Base-by-base conservation (phyloP, 2,888 invertebrate genomes). In the Hydraecia micacea region DNA sequence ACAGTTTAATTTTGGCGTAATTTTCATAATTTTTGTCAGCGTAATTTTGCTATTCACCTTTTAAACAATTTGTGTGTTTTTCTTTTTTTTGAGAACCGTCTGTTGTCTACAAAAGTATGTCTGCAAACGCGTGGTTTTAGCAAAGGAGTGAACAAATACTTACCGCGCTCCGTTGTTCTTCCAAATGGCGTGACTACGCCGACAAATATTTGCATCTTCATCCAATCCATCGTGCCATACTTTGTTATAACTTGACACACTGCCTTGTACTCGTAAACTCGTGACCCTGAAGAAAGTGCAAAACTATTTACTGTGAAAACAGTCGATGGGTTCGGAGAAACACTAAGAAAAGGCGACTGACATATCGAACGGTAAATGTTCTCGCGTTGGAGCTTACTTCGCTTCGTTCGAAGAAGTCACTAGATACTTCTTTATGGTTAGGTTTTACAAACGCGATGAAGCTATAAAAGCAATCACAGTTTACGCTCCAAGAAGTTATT, bases 251-350 rank as follows among this genome's bases (percentile, higher is more conserved):
- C 71, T 86, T 69, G 86, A 85, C 86, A 86, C 82, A 85, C 18
- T 85, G 62, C 55, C 62, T 71, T 69, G 58, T 83, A 46, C 60
- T 60, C 63, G 36, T 71, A 62, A 81, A 81, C 83, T 73, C 32
- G 73, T 83, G 79, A 83, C 79, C 84, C 79, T 83, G 83, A 74
- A 72, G 55, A 83, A 86, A 86, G 78, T 73, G 79, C 66, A 77
- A 86, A 70, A 73, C 52, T 77, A 58, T 86, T 77, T 71, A 71
- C 70, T 71, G 63, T 60, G 63, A 73, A 86, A 86, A 71, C 52
- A 74, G 36, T 58, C 42, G 36, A 77, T 72, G 15, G 58, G 28
- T 65, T 81, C 66, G 58, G 3, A 70, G 65, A 77, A 77, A 73
- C n/a, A 73, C 13, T 5, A 25, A 62, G 72, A 39, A 76, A 77